phyloP scores from a whole-genome alignment of 2,113 vertebrate genomes.

The Puntigrus tetrazona region DNA sequence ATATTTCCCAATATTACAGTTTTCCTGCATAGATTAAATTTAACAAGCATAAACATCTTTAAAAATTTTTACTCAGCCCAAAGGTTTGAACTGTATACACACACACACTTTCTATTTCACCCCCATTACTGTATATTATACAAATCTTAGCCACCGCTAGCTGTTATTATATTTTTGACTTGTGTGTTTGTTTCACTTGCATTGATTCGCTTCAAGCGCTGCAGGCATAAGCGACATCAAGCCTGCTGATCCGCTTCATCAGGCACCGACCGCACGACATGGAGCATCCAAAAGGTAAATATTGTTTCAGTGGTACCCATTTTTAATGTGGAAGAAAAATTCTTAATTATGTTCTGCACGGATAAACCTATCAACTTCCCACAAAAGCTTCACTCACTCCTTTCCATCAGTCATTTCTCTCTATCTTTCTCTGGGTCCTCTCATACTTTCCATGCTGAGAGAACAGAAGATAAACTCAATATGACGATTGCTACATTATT shows the following conservation, averaged over 20 bases:
- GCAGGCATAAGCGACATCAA: neutral
- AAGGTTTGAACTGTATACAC: neutral
- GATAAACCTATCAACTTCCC: conserved; percentile 33
- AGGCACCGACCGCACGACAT: neutral
- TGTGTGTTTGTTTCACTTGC: neutral
- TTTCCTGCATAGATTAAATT: neutral
- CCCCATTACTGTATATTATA: conserved; percentile 1
- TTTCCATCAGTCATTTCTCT: neutral
- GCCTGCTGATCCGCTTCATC: conserved; percentile 3
- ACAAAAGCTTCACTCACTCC: conserved; percentile 25
- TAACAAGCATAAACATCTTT: neutral
- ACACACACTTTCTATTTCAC: neutral
- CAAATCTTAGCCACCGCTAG: neutral
- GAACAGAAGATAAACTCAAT: too few relatives aligned
- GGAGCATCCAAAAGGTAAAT: conserved; percentile 52
- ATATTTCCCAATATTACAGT: neutral
- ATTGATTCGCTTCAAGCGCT: neutral
- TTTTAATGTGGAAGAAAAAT: conserved; percentile 45
- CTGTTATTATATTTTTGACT: conserved; percentile 27
- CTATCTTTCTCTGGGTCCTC: conserved; percentile 21
- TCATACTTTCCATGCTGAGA: conserved; percentile 64
- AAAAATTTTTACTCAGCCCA: neutral
- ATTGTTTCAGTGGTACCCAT: conserved; percentile 47
- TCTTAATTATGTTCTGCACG: conserved; percentile 53
- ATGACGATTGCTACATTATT: too few relatives aligned